phyloP scores from a whole-genome alignment of 2,113 vertebrate species.

The Columba livia region DNA sequence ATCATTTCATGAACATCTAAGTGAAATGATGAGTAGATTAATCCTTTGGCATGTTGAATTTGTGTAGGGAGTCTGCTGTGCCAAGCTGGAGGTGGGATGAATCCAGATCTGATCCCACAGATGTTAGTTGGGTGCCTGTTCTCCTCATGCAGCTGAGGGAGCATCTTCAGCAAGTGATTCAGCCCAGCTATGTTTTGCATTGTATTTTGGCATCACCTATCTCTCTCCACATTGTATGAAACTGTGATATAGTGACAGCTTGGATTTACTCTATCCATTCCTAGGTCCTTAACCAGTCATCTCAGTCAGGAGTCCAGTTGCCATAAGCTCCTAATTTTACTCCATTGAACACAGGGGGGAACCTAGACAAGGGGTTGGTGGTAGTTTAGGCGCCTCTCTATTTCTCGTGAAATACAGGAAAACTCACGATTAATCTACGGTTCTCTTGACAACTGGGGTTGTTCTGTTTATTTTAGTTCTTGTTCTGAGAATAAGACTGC shows the following conservation, averaged over 20 bases:
- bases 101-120: conserved; percentile 11
- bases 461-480: conserved; percentile 17
- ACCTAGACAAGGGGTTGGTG: background rate
- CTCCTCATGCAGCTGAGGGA: background rate
- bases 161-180: background rate
- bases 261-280: background rate
- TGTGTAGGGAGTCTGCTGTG: background rate
- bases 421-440: background rate
- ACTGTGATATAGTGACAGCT: background rate
- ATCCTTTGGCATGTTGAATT: background rate
- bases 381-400: background rate
- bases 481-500: conserved; percentile 31
- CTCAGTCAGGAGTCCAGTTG: background rate
- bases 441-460: background rate
- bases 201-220: background rate
- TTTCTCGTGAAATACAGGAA: background rate
- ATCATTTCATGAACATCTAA: conserved; percentile 8
- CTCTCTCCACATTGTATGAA: background rate
- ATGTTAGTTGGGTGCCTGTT: background rate
- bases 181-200: background rate
- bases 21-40: background rate
- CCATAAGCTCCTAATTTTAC: background rate
- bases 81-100: background rate
- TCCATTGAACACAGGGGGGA: background rate
- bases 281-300: background rate